phyloP scores from a whole-genome alignment of 2,797 vertebrate genomes.

The Bradypus variegatus region DNA sequence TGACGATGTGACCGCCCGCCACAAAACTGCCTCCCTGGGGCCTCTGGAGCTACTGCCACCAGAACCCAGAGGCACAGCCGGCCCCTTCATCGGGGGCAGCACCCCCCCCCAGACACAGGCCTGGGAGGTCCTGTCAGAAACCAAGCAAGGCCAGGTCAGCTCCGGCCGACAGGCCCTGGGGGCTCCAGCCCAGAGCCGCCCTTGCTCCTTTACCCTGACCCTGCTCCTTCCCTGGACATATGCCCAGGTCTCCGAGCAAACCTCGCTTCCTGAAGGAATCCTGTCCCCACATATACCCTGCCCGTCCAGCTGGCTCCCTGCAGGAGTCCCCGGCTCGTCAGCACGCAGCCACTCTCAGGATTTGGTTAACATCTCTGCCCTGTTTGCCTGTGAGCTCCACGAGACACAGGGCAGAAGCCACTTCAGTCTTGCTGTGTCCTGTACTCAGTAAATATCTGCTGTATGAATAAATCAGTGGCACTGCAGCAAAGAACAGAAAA shows the following conservation, averaged over 20 bases:
- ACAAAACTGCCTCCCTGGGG: background rate
- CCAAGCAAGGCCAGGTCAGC: too few species aligned
- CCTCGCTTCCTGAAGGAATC: background rate
- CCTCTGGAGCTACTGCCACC: background rate
- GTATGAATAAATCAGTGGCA: background rate
- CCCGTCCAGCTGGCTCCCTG: background rate
- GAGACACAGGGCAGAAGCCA: background rate
- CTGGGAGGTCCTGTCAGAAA: background rate
- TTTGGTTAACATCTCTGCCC: background rate
- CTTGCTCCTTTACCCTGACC: background rate
- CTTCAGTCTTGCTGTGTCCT: background rate
- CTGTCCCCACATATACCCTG: background rate
- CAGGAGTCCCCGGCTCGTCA: too few species aligned
- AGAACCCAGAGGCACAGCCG: background rate
- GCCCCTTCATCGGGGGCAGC: fast-evolving
- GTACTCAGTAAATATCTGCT: background rate
- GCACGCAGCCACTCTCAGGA: background rate
- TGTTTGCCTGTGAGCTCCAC: background rate
- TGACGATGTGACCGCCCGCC: background rate
- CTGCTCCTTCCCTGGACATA: too few species aligned
- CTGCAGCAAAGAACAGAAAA: background rate
- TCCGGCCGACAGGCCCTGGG: background rate
- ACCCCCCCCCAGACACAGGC: background rate
- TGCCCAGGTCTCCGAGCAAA: background rate
- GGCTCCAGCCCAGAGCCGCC: background rate